Evolutionary conservation across 1,140 invertebrate species (phyloP).

Genomic region (Ectropis grisescens): DNA sequence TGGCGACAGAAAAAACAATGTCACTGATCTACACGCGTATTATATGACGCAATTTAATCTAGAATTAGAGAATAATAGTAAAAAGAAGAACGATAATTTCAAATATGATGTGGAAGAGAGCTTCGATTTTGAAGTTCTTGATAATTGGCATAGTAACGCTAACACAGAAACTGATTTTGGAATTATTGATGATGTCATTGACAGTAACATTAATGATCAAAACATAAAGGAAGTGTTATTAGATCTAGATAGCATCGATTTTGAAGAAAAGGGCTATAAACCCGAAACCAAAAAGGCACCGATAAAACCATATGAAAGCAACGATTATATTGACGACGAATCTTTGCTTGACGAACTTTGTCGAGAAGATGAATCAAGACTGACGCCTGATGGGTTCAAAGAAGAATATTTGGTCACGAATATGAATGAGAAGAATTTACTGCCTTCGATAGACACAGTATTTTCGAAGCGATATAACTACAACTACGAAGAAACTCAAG

Average conservation of each 20-base stretch:
- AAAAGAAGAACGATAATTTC: constrained; percentile 39
- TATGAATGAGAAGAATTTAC: constrained; percentile 32
- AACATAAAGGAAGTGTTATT: constrained; percentile 58
- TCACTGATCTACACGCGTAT: constrained; percentile 53
- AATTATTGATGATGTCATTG: constrained; percentile 46
- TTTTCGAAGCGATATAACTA: constrained; percentile 62
- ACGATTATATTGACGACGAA: constrained; percentile 60
- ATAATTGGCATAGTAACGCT: constrained; percentile 29
- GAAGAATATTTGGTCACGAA: constrained; percentile 42
- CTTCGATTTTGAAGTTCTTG: constrained; percentile 54
- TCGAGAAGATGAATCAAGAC: constrained; percentile 46
- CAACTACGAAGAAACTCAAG: constrained; percentile 30
- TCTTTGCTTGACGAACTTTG: constrained; percentile 54
- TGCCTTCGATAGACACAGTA: constrained; percentile 64
- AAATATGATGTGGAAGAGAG: constrained; percentile 53
- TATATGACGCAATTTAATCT: constrained; percentile 62
- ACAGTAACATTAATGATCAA: constrained; percentile 48
- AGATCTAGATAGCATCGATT: constrained; percentile 57
- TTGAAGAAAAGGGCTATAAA: constrained; percentile 41
- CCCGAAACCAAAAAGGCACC: constrained; percentile 27
- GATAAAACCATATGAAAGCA: constrained; percentile 23
- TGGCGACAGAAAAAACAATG: constrained; percentile 38
- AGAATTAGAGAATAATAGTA: constrained; percentile 50
- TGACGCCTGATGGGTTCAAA: constrained; percentile 49
- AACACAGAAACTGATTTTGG: constrained; percentile 34